These are phyloP conservation scores for Chanos chanos DNA, from an alignment of 2,797 vertebrate genomes.

Conservation along the genomic window DNA sequence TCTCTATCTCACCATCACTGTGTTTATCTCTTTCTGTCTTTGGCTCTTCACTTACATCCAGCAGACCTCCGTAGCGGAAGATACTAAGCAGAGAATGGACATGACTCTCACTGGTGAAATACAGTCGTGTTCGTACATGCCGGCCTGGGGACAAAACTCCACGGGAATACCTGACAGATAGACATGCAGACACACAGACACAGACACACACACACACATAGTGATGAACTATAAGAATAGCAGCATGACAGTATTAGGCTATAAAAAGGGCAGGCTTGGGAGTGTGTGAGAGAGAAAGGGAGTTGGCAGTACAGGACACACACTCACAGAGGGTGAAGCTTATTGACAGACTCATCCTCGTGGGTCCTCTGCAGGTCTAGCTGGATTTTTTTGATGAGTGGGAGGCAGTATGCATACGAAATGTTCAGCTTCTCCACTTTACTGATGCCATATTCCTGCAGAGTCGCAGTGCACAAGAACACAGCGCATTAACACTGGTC, in stretches of 20 bases:
- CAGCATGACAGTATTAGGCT: too few species aligned
- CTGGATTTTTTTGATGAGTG: constrained; percentile 92
- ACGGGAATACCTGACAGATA: constrained; percentile 83
- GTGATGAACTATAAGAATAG: background rate
- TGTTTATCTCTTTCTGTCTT: background rate
- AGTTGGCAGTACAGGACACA: too few species aligned
- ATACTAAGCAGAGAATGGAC: constrained; percentile 96
- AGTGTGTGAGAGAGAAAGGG: background rate
- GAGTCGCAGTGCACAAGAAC: background rate
- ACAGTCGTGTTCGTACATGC: constrained; percentile 91
- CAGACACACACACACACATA: background rate
- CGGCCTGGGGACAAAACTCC: constrained; percentile 94
- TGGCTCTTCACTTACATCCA: constrained; percentile 78
- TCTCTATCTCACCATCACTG: background rate
- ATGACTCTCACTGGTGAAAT: constrained; percentile 97
- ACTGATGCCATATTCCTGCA: constrained; percentile 95
- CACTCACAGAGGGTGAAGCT: constrained; percentile 93
- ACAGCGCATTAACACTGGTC: background rate
- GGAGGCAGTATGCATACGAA: constrained; percentile 93
- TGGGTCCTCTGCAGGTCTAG: constrained; percentile 96
- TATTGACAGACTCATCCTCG: constrained; percentile 98
- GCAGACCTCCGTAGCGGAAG: constrained; percentile 92
- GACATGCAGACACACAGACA: background rate
- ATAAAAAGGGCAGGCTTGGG: background rate
- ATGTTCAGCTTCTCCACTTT: constrained; percentile 95